Conservation (phyloP, 2,113 vertebrate genomes). For the Dendrocopos noguchii region DNA sequence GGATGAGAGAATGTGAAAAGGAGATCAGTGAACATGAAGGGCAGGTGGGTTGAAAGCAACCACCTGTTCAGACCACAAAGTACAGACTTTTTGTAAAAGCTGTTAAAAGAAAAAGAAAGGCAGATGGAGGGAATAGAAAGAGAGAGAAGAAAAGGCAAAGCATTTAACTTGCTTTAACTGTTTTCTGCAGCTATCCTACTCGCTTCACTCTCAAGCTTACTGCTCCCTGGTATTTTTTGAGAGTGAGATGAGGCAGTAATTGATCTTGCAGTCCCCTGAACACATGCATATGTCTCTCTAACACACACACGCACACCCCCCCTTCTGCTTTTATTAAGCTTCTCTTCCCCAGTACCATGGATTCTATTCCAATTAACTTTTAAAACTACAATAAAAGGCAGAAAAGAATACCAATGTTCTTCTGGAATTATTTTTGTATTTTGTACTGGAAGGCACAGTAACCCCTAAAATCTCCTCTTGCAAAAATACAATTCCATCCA, state of each 20-base stretch:
- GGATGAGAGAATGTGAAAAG: background rate
- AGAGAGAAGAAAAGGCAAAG: background rate
- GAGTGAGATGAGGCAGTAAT: background rate
- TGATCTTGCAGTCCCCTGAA: background rate
- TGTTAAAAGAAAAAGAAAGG: background rate
- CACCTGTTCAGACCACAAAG: background rate
- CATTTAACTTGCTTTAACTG: background rate
- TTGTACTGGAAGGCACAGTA: background rate
- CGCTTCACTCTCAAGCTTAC: background rate
- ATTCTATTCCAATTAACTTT: background rate
- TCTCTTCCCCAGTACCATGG: background rate
- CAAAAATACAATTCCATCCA: background rate
- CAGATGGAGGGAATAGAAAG: accelerated
- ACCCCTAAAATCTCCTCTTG: background rate
- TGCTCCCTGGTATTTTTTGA: background rate
- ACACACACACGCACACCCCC: background rate
- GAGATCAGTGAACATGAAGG: background rate
- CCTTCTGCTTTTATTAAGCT: background rate
- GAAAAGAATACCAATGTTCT: background rate
- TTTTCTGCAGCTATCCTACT: background rate
- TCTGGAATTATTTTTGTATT: background rate
- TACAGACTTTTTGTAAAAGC: background rate
- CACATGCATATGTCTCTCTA: accelerated
- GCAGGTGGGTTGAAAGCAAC: background rate
- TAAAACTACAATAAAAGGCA: background rate